phyloP scores from a whole-genome alignment of 2,888 invertebrate genomes.

The Willowsia nigromaculata region DNA sequence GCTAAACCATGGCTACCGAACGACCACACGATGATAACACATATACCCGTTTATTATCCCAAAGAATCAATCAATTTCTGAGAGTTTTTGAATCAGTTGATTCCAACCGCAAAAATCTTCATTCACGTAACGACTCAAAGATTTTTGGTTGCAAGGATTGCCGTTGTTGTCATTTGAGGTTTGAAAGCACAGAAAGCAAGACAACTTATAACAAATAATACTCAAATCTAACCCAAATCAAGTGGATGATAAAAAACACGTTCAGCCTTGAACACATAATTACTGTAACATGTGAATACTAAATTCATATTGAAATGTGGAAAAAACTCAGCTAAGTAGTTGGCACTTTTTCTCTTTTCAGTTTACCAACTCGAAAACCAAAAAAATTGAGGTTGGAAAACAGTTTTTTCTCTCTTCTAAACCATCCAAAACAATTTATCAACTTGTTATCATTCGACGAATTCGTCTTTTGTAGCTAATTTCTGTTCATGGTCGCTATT shows the following conservation, averaged over 20 bases:
- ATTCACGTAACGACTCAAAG: neutral
- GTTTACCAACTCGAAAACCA: neutral
- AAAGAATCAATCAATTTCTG: slow-evolving; percentile 21
- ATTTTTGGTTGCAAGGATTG: neutral
- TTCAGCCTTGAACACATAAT: too few species aligned
- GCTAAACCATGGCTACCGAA: neutral
- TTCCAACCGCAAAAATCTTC: neutral
- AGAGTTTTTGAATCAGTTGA: neutral
- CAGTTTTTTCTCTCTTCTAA: neutral
- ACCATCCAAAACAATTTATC: slow-evolving; percentile 1
- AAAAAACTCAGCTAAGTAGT: neutral
- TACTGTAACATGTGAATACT: too few species aligned
- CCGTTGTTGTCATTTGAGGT: too few species aligned
- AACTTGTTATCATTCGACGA: slow-evolving; percentile 34
- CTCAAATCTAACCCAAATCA: too few species aligned
- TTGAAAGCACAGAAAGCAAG: too few species aligned
- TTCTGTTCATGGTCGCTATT: slow-evolving; percentile 13
- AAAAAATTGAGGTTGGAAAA: neutral
- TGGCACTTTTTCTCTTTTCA: neutral
- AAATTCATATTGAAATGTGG: too few species aligned
- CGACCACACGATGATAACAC: neutral
- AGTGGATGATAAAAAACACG: too few species aligned
- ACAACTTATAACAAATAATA: too few species aligned
- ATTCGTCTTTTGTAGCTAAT: slow-evolving; percentile 13
- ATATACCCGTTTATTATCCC: neutral